Conservation (phyloP, 2,113 vertebrate species). For the Eurypyga helias region DNA sequence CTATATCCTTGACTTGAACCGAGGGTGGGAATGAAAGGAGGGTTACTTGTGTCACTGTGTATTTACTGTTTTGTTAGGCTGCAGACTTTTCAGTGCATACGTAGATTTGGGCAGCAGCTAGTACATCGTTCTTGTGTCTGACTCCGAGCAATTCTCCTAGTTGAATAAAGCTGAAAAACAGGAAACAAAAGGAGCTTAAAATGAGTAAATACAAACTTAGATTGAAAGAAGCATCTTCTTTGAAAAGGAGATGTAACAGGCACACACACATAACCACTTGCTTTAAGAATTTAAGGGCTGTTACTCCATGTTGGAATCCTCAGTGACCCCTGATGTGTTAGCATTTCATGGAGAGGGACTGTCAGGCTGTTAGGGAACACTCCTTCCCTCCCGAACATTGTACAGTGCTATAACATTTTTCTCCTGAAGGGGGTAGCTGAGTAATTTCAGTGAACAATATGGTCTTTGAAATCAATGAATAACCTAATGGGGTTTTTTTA, state of each 20-base stretch:
- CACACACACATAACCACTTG: background rate
- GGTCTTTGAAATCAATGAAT: background rate
- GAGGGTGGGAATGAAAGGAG: background rate
- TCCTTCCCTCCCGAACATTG: background rate
- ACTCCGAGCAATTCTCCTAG: background rate
- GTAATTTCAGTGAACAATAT: background rate
- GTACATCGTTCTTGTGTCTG: background rate
- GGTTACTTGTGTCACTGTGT: background rate
- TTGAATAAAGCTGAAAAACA: background rate
- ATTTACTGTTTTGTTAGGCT: background rate
- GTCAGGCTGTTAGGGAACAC: background rate
- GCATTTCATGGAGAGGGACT: background rate
- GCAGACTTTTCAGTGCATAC: background rate
- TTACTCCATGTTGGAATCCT: background rate
- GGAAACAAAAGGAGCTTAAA: background rate
- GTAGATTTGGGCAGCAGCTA: background rate
- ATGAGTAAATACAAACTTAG: background rate
- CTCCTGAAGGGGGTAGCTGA: background rate
- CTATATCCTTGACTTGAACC: background rate
- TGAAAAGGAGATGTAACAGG: background rate
- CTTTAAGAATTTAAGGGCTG: background rate
- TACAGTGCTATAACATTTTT: background rate
- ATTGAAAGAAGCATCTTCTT: background rate
- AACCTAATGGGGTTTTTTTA: background rate
- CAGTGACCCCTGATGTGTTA: accelerated